phyloP scores from a whole-genome alignment of 2,797 vertebrate species.

The Phoxinus dragarum region DNA sequence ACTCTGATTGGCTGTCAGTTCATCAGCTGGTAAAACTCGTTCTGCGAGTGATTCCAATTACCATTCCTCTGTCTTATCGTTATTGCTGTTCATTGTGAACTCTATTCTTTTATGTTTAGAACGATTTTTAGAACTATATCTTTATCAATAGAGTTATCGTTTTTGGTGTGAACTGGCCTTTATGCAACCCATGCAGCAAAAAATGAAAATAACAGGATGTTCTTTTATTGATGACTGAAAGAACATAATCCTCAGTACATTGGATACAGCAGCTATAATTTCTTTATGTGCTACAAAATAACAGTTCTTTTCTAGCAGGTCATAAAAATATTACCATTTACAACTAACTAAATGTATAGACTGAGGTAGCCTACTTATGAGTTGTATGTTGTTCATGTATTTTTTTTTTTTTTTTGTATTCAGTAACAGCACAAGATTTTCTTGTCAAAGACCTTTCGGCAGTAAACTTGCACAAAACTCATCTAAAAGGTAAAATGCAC shows the following conservation, averaged over 20 bases:
- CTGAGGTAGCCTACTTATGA: neutral
- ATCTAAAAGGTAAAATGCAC: neutral
- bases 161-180: neutral
- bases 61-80: too few species aligned
- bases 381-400: neutral
- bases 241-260: neutral
- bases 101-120: neutral
- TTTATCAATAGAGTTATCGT: neutral
- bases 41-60: too few species aligned
- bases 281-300: neutral
- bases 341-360: neutral
- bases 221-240: neutral
- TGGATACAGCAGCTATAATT: neutral
- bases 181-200: neutral
- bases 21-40: neutral
- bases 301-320: neutral
- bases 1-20: too few species aligned
- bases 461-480: conserved; percentile 9
- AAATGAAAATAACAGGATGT: neutral
- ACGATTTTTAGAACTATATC: too few species aligned
- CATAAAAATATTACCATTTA: neutral
- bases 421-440: neutral
- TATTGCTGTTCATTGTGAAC: neutral
- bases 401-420: neutral
- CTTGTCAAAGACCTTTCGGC: neutral